phyloP scores from a whole-genome alignment of 2,888 invertebrate species.

The Sinodicranocentrus sp. region DNA sequence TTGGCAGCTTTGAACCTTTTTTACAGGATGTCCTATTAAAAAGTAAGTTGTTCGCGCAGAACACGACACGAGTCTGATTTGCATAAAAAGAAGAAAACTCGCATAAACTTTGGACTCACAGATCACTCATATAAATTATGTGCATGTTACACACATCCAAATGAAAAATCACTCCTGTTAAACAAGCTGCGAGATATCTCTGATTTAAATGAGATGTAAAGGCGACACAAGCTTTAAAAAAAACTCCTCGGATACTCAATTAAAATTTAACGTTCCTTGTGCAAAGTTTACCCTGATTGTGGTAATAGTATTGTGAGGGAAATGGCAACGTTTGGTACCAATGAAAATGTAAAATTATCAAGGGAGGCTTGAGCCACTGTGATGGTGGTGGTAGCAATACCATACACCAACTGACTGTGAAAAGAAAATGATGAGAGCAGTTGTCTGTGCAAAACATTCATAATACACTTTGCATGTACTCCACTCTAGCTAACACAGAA shows the following conservation, averaged over 20 bases:
- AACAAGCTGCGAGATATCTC: neutral
- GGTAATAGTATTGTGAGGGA: neutral
- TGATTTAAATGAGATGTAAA: too few relatives aligned
- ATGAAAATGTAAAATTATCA: too few relatives aligned
- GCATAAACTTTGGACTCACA: neutral
- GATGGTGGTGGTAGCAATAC: conserved; percentile 66
- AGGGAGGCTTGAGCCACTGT: conserved; percentile 21
- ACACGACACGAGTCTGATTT: conserved; percentile 51
- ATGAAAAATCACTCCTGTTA: neutral
- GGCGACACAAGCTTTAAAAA: too few relatives aligned
- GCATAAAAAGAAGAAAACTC: conserved; percentile 43
- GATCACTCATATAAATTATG: conserved; percentile 16
- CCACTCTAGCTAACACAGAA: neutral
- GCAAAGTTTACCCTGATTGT: neutral
- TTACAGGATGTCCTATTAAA: conserved; percentile 53
- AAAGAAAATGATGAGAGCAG: neutral
- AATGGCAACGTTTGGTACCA: neutral
- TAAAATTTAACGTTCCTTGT: neutral
- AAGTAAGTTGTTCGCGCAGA: conserved; percentile 31
- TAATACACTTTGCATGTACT: neutral
- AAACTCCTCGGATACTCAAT: too few relatives aligned
- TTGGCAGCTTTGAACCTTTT: too few relatives aligned
- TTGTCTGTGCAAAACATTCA: neutral
- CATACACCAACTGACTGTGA: conserved; percentile 66
- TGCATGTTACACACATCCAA: neutral